Percentiles rank a stretch among this genome's conserved stretches.
Conservation (phyloP, 2,888 invertebrate genomes). For the Himalopsyche anomala region DNA sequence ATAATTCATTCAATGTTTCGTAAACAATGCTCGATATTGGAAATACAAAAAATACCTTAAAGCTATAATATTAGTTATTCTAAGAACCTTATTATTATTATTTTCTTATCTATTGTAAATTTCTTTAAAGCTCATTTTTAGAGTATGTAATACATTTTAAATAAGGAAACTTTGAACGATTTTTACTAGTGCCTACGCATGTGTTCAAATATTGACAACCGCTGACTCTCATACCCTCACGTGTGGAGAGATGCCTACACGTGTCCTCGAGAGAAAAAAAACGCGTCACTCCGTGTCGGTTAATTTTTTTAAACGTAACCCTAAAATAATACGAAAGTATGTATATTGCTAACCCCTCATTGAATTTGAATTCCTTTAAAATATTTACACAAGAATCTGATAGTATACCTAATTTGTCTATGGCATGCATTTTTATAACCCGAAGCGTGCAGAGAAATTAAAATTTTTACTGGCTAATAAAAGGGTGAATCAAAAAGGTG, state of each 20-base stretch:
- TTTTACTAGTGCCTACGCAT: too few species aligned
- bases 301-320: neutral
- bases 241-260: constrained; percentile 6
- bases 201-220: neutral
- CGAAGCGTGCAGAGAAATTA: neutral
- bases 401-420: neutral
- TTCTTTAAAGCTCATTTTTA: too few species aligned
- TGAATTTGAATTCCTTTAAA: neutral
- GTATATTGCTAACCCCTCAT: neutral
- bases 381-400: constrained; percentile 13
- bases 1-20: too few species aligned
- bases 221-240: constrained; percentile 44
- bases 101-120: too few species aligned
- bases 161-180: too few species aligned
- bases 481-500: too few species aligned
- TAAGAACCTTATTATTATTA: too few species aligned
- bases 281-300: neutral
- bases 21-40: too few species aligned
- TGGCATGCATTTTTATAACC: neutral
- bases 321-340: neutral
- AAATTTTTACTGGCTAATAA: too few species aligned
- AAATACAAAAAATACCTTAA: too few species aligned
- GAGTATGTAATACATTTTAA: too few species aligned
- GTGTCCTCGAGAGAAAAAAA: neutral
- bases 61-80: too few species aligned